Evolutionary conservation across 2,113 vertebrate genomes (phyloP).

Genomic region (Anhinga anhinga): DNA sequence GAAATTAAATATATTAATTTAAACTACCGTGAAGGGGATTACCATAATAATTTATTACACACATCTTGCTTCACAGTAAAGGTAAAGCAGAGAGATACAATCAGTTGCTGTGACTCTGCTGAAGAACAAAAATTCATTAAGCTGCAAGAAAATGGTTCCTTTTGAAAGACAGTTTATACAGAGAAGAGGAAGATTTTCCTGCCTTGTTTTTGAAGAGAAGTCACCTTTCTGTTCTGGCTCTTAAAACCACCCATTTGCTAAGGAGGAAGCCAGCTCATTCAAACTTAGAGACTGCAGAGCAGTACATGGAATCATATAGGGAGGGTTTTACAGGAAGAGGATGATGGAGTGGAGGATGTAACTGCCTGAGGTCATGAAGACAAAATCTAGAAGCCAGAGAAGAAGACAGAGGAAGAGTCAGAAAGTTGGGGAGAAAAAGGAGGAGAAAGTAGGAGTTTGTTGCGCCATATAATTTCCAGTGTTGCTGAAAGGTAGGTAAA

Average conservation of each 20-base stretch:
- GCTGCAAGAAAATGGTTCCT: not conserved
- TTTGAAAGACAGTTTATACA: not conserved
- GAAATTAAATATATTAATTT: not conserved
- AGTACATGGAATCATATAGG: fast-evolving
- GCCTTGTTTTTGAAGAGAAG: not conserved
- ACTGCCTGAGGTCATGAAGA: not conserved
- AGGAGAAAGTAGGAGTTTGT: not conserved
- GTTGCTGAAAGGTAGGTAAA: not conserved
- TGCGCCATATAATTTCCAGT: not conserved
- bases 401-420: not conserved
- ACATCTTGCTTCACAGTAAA: not conserved
- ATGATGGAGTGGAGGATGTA: fast-evolving
- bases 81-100: not conserved
- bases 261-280: not conserved
- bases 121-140: not conserved
- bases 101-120: not conserved
- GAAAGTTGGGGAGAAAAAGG: not conserved
- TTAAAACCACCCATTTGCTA: not conserved
- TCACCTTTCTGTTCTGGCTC: not conserved
- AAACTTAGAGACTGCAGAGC: not conserved
- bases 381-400: not conserved
- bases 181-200: not conserved
- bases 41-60: not conserved
- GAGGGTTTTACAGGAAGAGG: not conserved
- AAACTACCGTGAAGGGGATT: not conserved